Evolutionary conservation across 1,140 invertebrate genomes (phyloP).

Genomic region (Drosophila sp.): DNA sequence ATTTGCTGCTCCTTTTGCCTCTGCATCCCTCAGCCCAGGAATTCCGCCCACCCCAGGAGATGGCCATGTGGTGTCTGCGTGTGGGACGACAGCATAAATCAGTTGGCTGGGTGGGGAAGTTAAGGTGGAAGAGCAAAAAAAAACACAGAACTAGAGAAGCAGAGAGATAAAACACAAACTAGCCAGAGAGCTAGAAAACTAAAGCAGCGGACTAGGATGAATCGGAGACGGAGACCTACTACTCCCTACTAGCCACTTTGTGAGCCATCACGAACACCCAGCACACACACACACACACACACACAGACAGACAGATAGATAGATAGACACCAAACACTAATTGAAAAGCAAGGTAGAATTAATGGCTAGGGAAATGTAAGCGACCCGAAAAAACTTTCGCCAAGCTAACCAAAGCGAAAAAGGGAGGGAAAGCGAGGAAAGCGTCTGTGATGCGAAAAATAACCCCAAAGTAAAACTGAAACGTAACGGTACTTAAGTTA

Average conservation of each 20-base stretch:
- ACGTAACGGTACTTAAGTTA: conserved; percentile 80
- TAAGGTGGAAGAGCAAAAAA: conserved; percentile 7
- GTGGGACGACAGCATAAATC: conserved; percentile 67
- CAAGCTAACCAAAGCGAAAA: conserved; percentile 1
- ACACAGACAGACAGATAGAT: not conserved
- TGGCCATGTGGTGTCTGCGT: conserved; percentile 3
- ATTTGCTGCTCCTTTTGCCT: not conserved
- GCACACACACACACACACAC: conserved; percentile 14
- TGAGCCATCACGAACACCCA: conserved; percentile 7
- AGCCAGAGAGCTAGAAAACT: not conserved
- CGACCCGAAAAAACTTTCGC: conserved; percentile 44
- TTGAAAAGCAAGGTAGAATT: conserved; percentile 78
- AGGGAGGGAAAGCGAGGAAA: conserved; percentile 5
- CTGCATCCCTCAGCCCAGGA: not conserved
- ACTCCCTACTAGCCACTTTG: conserved; percentile 13
- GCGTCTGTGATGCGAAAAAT: conserved; percentile 25
- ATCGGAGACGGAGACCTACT: conserved; percentile 14
- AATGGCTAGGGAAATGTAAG: conserved; percentile 74
- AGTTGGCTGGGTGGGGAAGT: conserved; percentile 37
- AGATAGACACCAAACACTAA: conserved; percentile 51
- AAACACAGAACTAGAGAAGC: not conserved
- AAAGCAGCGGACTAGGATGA: conserved; percentile 14
- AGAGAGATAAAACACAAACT: conserved; percentile 8
- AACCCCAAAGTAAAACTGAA: conserved; percentile 58
- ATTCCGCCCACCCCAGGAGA: too few species aligned